A percentile compares a stretch with the other conserved stretches of the same genome.
Evolutionary conservation across 2,888 invertebrate species (phyloP).

Genomic region (Heliconius hortense): DNA sequence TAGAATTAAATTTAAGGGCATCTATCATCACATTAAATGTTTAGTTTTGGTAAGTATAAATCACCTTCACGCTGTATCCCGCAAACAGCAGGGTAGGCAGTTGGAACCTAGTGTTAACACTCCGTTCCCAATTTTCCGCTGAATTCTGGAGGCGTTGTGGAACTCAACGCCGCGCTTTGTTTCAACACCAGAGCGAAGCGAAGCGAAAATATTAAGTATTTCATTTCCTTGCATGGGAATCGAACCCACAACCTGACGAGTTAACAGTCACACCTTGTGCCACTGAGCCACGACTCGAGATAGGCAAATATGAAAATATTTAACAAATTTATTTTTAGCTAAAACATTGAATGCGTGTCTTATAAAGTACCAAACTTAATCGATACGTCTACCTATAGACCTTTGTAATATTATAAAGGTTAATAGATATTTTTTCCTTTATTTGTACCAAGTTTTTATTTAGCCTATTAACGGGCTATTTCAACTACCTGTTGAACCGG

Average conservation of each 20-base stretch:
- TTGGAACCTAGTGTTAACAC: not conserved
- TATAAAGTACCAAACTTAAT: too few relatives aligned
- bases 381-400: not conserved
- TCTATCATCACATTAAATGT: slow-evolving; percentile 3
- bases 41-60: not conserved
- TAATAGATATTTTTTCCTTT: not conserved
- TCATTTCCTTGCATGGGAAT: not conserved
- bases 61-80: not conserved
- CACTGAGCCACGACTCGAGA: not conserved
- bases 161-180: not conserved
- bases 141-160: too few relatives aligned
- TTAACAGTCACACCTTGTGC: not conserved
- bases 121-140: too few relatives aligned
- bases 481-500: slow-evolving; percentile 2
- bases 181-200: not conserved
- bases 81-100: not conserved
- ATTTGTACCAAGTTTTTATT: not conserved
- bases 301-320: too few relatives aligned
- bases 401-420: not conserved
- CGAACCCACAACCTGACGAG: not conserved
- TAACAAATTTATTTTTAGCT: not conserved
- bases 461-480: not conserved
- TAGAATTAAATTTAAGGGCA: slow-evolving; percentile 46
- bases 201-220: not conserved
- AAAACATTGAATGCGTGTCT: not conserved